Evolutionary conservation across 2,113 vertebrate genomes (phyloP).

Genomic region (Cairina moschata): DNA sequence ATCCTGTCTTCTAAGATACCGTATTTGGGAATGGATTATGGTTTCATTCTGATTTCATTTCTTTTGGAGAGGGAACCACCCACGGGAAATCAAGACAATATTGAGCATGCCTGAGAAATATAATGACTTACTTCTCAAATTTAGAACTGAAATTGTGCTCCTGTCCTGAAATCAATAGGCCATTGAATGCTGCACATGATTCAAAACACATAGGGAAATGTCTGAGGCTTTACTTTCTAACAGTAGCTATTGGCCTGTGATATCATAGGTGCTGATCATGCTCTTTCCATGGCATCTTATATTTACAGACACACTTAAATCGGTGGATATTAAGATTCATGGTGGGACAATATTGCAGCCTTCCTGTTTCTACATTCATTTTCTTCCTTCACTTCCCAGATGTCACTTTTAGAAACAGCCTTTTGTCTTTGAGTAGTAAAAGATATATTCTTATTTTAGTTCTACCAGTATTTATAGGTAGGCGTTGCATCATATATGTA

Average conservation of each 20-base stretch:
- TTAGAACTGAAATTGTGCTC: background rate
- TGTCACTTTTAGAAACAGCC: background rate
- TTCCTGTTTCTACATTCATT: background rate
- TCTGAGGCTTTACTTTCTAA: background rate
- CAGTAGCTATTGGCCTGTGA: background rate
- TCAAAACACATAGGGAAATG: background rate
- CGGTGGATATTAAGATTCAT: background rate
- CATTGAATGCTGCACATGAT: background rate
- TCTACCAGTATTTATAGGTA: background rate
- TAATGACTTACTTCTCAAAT: background rate
- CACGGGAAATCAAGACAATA: background rate
- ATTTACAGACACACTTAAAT: background rate
- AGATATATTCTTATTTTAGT: background rate
- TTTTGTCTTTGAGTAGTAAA: background rate
- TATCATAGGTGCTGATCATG: background rate
- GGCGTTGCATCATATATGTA: accelerated
- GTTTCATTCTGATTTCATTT: background rate
- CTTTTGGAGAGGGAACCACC: background rate
- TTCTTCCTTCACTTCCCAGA: background rate
- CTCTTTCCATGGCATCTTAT: background rate
- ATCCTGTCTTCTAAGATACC: background rate
- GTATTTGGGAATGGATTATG: background rate
- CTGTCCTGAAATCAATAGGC: background rate
- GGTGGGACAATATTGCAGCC: background rate
- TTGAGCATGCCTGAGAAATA: background rate